These are phyloP conservation scores for Drosophila lutescens DNA, from an alignment of 2,888 invertebrate species.

Conservation along the genomic window DNA sequence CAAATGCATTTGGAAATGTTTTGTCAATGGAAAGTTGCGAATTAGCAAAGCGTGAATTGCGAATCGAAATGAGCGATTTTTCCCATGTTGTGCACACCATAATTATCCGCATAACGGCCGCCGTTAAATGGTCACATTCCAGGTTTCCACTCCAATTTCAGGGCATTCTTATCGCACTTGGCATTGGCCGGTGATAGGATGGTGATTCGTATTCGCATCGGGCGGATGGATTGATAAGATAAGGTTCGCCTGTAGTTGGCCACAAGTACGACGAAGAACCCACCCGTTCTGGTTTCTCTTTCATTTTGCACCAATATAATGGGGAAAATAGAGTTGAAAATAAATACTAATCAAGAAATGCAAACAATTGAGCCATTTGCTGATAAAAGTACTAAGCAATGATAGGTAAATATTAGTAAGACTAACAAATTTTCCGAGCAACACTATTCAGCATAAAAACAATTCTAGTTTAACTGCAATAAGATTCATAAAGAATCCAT, in stretches of 20 bases:
- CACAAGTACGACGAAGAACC: constrained; percentile 1
- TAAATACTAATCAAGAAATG: constrained; percentile 16
- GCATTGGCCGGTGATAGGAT: constrained; percentile 25
- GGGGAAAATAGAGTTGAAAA: constrained; percentile 3
- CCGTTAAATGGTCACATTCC: constrained; percentile 23
- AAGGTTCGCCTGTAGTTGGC: constrained; percentile 11
- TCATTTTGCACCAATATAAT: constrained; percentile 6
- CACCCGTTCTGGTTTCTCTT: constrained; percentile 29
- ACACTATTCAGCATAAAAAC: neutral
- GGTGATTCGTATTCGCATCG: constrained; percentile 4
- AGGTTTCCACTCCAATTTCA: constrained; percentile 11
- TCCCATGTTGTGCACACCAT: constrained; percentile 38
- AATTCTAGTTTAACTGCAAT: neutral
- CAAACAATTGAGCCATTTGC: constrained; percentile 18
- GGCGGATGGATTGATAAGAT: constrained; percentile 42
- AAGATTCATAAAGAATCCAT: neutral
- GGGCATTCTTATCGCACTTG: constrained; percentile 42
- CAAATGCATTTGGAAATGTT: constrained; percentile 60
- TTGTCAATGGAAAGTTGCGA: constrained; percentile 74
- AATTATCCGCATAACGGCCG: constrained; percentile 44
- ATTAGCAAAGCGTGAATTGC: constrained; percentile 49
- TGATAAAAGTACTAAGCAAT: constrained; percentile 17
- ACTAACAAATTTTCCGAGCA: neutral
- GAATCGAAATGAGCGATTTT: constrained; percentile 40
- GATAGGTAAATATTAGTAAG: constrained; percentile 17